Conservation (phyloP, 2,797 vertebrate species). For the Choloepus didactylus region DNA sequence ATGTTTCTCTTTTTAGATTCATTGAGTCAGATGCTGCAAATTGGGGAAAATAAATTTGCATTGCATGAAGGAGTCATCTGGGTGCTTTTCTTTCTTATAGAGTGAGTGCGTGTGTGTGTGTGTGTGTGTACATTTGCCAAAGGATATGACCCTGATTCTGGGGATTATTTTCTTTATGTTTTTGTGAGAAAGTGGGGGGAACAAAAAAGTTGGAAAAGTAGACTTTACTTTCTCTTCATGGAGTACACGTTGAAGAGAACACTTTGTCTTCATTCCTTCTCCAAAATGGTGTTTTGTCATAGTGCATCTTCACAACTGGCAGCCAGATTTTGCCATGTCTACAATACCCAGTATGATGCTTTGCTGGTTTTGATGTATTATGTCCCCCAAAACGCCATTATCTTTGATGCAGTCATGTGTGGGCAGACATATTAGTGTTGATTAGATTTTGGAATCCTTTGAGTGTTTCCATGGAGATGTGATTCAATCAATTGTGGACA, state of each 20-base stretch:
- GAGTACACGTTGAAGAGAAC: neutral
- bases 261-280: neutral
- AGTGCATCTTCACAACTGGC: neutral
- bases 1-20: conserved; percentile 69
- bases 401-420: too few species aligned
- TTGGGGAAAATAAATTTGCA: conserved; percentile 72
- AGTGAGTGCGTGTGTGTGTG: too few species aligned
- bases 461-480: too few species aligned
- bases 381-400: too few species aligned
- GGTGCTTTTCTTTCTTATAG: conserved; percentile 1
- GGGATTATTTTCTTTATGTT: conserved; percentile 15
- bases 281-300: neutral
- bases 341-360: too few species aligned
- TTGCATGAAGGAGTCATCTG: conserved; percentile 41
- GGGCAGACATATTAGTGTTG: too few species aligned
- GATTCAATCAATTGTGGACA: too few species aligned
- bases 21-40: conserved; percentile 72
- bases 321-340: neutral
- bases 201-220: neutral
- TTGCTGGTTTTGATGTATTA: neutral
- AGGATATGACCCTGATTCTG: neutral
- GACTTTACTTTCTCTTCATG: neutral
- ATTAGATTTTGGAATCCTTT: too few species aligned
- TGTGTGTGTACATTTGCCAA: neutral
- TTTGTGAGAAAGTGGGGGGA: neutral